phyloP scores from a whole-genome alignment of 2,888 invertebrate genomes.

The Sylvicola cinctus region DNA sequence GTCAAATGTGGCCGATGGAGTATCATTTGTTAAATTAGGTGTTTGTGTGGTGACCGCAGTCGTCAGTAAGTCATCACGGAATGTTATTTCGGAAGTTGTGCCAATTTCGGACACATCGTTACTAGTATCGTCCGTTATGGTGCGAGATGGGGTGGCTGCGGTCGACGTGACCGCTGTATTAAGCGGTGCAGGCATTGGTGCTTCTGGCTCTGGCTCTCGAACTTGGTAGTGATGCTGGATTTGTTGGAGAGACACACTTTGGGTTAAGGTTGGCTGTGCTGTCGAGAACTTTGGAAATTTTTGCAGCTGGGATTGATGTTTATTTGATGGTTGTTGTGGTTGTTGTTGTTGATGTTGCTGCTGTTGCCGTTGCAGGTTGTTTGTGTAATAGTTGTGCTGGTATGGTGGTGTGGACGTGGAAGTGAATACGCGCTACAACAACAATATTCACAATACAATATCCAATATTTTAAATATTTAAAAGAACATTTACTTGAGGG shows the following conservation, averaged over 20 bases:
- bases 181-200: neutral
- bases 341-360: neutral
- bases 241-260: slow-evolving; percentile 1
- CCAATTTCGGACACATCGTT: slow-evolving; percentile 26
- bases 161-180: too few species aligned
- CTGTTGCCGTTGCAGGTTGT: slow-evolving; percentile 4
- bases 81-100: slow-evolving; percentile 23
- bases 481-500: slow-evolving; percentile 35
- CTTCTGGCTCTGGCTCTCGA: neutral
- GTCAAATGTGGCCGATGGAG: slow-evolving; percentile 48
- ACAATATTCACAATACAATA: neutral
- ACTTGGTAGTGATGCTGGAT: neutral
- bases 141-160: too few species aligned
- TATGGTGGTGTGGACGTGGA: neutral
- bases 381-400: neutral
- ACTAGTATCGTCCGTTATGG: slow-evolving; percentile 21
- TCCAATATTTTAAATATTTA: neutral
- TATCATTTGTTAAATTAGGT: too few species aligned
- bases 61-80: slow-evolving; percentile 11
- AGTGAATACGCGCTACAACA: slow-evolving; percentile 4
- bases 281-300: neutral
- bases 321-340: neutral
- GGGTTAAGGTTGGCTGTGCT: neutral
- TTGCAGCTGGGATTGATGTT: slow-evolving; percentile 7
- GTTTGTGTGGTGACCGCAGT: too few species aligned